Evolutionary conservation across 2,113 vertebrate genomes (phyloP).

Genomic region (Synodontis membranacea): DNA sequence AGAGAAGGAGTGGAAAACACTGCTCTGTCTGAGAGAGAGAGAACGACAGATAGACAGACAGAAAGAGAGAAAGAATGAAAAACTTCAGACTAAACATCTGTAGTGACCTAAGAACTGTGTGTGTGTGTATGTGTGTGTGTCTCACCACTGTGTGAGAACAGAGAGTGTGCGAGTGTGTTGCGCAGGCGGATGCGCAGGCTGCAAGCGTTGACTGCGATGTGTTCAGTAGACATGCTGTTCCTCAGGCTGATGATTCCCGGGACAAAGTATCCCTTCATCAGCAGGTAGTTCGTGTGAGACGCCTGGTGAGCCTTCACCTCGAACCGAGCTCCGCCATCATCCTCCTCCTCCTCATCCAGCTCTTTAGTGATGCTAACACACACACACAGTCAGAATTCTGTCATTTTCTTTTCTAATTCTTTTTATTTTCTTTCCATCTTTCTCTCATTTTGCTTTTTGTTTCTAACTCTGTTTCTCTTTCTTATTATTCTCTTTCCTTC

Average conservation of each 20-base stretch:
- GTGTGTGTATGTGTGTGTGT: background rate
- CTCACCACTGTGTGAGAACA: conserved; percentile 74
- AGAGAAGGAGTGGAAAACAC: conserved; percentile 65
- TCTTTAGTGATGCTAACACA: conserved; percentile 78
- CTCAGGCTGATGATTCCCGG: conserved; percentile 84
- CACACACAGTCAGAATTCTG: background rate
- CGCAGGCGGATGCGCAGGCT: conserved; percentile 81
- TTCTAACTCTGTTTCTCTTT: too few relatives aligned
- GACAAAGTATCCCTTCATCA: conserved; percentile 87
- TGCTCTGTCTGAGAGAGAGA: conserved; percentile 60
- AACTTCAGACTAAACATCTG: too few relatives aligned
- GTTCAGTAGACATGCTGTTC: conserved; percentile 86
- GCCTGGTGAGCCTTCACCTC: conserved; percentile 87
- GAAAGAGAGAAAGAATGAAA: background rate
- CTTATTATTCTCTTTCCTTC: too few relatives aligned
- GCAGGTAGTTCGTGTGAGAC: conserved; percentile 93
- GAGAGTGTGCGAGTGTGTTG: conserved; percentile 60
- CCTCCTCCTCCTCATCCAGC: conserved; percentile 81
- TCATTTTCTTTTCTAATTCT: background rate
- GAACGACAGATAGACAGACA: background rate
- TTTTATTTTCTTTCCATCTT: background rate
- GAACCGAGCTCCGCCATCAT: conserved; percentile 76
- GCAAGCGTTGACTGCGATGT: conserved; percentile 91
- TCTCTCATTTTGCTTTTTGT: too few relatives aligned
- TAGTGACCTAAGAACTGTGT: background rate